Evolutionary conservation across 2,888 invertebrate species (phyloP), one percentile per base, ranked within the genome.

Genomic region (Coelinius sp.): DNA sequence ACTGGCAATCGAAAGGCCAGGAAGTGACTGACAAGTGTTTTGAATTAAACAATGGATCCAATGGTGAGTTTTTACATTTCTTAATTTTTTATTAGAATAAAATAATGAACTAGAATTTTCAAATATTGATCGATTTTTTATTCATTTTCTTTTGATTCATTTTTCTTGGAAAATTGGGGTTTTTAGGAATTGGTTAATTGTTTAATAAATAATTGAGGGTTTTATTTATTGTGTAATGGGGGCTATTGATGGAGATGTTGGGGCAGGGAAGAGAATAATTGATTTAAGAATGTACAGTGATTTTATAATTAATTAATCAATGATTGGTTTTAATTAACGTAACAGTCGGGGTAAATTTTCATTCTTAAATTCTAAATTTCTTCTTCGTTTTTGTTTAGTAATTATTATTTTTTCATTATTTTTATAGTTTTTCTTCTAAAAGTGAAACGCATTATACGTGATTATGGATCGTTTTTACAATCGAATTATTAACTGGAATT

Each of bases 401-500:
- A n/a, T n/a, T n/a, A n/a, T 27, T 24, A 27, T 25, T 49, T 20
- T 31, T 31, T 27, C 7, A 17, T 31, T 46, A 24, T 49, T 66
- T 52, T 20, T 5, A 31, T 46, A 46, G 46, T 53, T 66, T 38
- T 53, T 25, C 12, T 41, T 46, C 27, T 20, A 27, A 59, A 59
- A 44, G 41, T 38, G 22, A 49, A 67, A 67, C 52, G 66, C 66
- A 31, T 35, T 12, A 67, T 53, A 67, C 38, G 53, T 38, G 67
- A 38, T 53, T 67, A 53, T 67, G 35, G 67, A 68, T 68, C 56
- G 25, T 62, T 46, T 46, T 65, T 68, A 59, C 35, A 20, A 68
- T 46, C 59, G 35, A 68, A 62, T 68, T 59, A 59, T 41, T 31
- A 68, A 68, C 59, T 62, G 68, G 68, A 68, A 71, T 77, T 63